Conservation (phyloP, 2,888 invertebrate species). For the Andrena bucephala region DNA sequence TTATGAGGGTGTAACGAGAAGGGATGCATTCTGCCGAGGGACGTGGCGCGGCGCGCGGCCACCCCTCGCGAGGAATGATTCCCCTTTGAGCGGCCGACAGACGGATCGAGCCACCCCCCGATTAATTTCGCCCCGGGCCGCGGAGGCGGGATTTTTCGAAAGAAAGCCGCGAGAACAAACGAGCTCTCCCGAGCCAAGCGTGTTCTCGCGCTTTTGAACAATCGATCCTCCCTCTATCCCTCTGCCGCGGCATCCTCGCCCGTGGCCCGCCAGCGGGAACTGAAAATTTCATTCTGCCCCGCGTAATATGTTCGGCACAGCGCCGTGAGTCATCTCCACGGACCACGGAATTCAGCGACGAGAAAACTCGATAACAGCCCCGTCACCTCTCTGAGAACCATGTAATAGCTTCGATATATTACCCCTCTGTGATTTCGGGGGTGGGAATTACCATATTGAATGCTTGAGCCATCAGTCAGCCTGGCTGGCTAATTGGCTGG, state of each 20-base stretch:
- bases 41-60: constrained; percentile 4
- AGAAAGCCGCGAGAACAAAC: constrained; percentile 52
- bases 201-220: constrained; percentile 28
- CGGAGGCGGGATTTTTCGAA: constrained; percentile 45
- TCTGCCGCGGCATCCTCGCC: not conserved
- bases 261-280: not conserved
- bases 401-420: not conserved
- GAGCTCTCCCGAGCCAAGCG: constrained; percentile 33
- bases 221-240: not conserved
- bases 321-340: not conserved
- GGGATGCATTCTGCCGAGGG: constrained; percentile 19
- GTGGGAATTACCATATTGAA: not conserved
- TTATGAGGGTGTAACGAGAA: constrained; percentile 5
- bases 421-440: not conserved
- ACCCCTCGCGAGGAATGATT: constrained; percentile 56
- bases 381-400: not conserved
- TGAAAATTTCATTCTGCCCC: constrained; percentile 22
- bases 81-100: constrained; percentile 55
- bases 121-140: constrained; percentile 66
- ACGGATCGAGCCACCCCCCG: constrained; percentile 54
- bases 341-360: constrained; percentile 3
- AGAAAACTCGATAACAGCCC: constrained; percentile 1
- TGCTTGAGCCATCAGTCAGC: not conserved
- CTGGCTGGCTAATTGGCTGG: constrained; percentile 19
- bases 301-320: constrained; percentile 2